Percentiles rank a stretch among this genome's conserved stretches.
These are phyloP conservation scores for Philaethria dido DNA, from an alignment of 2,888 invertebrate genomes.

Conservation along the genomic window DNA sequence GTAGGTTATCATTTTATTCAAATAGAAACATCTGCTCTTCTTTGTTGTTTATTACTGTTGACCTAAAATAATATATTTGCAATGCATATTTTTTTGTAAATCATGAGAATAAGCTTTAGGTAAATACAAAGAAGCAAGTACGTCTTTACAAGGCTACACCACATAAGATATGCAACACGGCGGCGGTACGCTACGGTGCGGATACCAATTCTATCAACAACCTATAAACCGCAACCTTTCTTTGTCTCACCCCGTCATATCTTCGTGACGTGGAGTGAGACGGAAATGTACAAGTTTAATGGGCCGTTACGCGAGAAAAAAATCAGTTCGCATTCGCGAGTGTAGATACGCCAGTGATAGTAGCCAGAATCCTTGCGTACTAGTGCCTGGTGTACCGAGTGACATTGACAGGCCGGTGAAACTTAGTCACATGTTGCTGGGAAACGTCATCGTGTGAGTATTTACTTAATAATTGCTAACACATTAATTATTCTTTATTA, in stretches of 20 bases:
- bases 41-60: neutral
- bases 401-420: conserved; percentile 37
- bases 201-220: conserved; percentile 85
- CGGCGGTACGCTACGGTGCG: conserved; percentile 79
- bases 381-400: conserved; percentile 62
- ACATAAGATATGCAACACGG: conserved; percentile 80
- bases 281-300: conserved; percentile 83
- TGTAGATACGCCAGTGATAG: conserved; percentile 83
- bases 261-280: conserved; percentile 76
- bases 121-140: conserved; percentile 32
- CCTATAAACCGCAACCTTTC: conserved; percentile 84
- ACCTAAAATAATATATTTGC: neutral
- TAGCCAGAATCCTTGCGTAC: conserved; percentile 63
- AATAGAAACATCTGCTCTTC: neutral
- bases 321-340: conserved; percentile 83
- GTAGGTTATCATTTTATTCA: neutral
- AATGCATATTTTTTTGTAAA: too few species aligned
- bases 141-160: conserved; percentile 69
- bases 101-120: neutral
- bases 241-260: conserved; percentile 80
- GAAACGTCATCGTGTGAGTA: conserved; percentile 56
- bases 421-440: conserved; percentile 62
- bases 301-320: conserved; percentile 83
- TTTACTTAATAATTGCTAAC: neutral
- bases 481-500: neutral